Evolutionary conservation across 2,797 vertebrate species (phyloP), one percentile per base, ranked within the genome.

Genomic region (Australoheros facetus): DNA sequence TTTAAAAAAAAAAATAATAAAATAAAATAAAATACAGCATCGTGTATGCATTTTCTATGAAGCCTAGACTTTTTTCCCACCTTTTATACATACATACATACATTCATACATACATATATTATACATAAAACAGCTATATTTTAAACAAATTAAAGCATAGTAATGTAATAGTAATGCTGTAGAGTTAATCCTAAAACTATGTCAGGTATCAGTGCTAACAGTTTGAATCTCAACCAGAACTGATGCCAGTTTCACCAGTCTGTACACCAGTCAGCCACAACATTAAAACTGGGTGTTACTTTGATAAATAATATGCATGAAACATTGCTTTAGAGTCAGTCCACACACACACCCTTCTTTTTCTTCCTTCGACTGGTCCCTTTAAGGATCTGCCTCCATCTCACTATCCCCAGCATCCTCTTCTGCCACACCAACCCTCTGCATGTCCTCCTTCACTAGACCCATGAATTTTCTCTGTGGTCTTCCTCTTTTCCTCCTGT

Each of bases 181-280:
- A 30, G 2, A 66, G 14, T 19, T 45, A 26, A 71, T 70, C 9
- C 59, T 66, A 69, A 14, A 34, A 21, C 14, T 39, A 56, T 16
- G 10, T 54, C 23, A 1, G 12, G 5, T 10, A 30, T 85, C 89
- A 87, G 83, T 82, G 71, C 71, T 17, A 82, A 74, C n/a, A 55
- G 30, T 81, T 57, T 37, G 17, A 59, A 60, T 72, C 37, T 54
- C 16, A 77, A 58, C 30, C 13, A 53, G 21, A 58, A 39, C 16
- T 14, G 16, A 64, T n/a, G n/a, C 39, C 66, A 23, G 39, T 58
- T 26, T 53, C 57, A 58, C 8, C 26, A 13, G 54, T 70, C 26
- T 54, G 54, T 54, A 30, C 16, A 3, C 6, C 42, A 45, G 26
- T 45, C 23, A 66, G 39, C 60, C 39, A 66, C 42, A 66, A 48